Evolutionary conservation across 2,113 vertebrate genomes (phyloP), one percentile per base, ranked within the genome.

Genomic region (Lagopus muta): DNA sequence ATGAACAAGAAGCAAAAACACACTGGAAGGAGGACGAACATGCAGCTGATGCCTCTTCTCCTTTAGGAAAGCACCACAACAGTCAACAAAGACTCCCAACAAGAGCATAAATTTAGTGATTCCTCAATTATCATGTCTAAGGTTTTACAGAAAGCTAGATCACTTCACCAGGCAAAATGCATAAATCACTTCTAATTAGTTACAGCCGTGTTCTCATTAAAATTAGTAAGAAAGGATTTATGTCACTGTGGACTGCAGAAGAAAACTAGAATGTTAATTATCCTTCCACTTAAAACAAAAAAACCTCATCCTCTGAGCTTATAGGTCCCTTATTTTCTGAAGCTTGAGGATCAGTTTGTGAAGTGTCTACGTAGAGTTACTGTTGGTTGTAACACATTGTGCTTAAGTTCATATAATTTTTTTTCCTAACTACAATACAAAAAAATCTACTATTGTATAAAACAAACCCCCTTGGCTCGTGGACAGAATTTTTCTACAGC

Each of bases 371-470:
- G 57, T 34, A 61, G 20, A 5, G 1, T 16, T 40, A 60, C 55
- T 40, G 13, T 12, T 43, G n/a, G 13, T 10, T 82, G 13, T 5
- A 55, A 15, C 8, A 43, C 42, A 20, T 1, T 0, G 1, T 38
- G 78, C 79, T n/a, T 42, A 8, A 60, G 57, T n/a, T 48, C 60
- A 74, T 64, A 42, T 54, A 30, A 10, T 24, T 30, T 86, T 24
- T 12, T 17, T 27, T 79, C 43, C 4, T 0, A 5, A 14, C 3
- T 38, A 36, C 11, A n/a, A 52, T 0, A 10, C 18, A 13, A 83
- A 86, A 93, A 19, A 8, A 71, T 36, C 36, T 50, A 73, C 65
- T 24, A 55, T 5, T 80, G 64, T 64, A 21, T 0, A 0, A 77
- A 72, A 40, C 15, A 88, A 95, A 40, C 38, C 25, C 18, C n/a